Evolutionary conservation across 2,113 vertebrate species (phyloP), one percentile per base, ranked within the genome.

Genomic region (Saccopteryx leptura): DNA sequence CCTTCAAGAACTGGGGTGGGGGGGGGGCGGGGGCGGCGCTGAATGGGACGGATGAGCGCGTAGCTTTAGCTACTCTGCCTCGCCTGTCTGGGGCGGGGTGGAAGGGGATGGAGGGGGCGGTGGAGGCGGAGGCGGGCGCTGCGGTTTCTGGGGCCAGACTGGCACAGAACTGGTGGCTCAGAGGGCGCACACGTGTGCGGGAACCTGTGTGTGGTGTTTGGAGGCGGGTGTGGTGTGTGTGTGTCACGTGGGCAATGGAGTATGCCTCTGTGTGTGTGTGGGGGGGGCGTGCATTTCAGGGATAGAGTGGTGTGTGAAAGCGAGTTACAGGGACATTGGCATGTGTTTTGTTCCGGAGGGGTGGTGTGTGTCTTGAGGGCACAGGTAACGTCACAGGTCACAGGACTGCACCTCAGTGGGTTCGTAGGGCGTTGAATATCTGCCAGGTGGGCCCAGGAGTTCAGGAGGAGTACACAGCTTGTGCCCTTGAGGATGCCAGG

Each of bases 201-300:
- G 66, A 91, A 96, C 82, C 89, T 50, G 88, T 93, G 96, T 96
- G 94, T 97, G 97, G 91, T 88, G 91, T 97, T 98, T 96, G 96
- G 95, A 91, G 97, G 95, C 91, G 94, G 97, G 93, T 82, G 95
- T 97, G 97, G 93, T 82, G 95, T 97, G 95, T 68, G 66, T 72
- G 91, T 90, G 95, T 98, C 97, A 98, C 97, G 97, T 98, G 97
- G 95, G 91, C 95, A 74, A 86, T 19, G 80, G 93, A 97, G 96
- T 96, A 95, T 97, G 97, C 88, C 87, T 93, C 56, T 93, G 81
- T 82, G 76, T 72, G 82, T 93, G 74, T 87, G 93, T 84, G 83
- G 63, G 80, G 6, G 28, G 80, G 65, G 82, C 50, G 63, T 76
- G 85, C 76, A 5, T 93, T 94, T 92, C 92, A 74, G 94, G 97